Conservation (phyloP, 2,113 vertebrate genomes). For the Megaleporinus macrocephalus region DNA sequence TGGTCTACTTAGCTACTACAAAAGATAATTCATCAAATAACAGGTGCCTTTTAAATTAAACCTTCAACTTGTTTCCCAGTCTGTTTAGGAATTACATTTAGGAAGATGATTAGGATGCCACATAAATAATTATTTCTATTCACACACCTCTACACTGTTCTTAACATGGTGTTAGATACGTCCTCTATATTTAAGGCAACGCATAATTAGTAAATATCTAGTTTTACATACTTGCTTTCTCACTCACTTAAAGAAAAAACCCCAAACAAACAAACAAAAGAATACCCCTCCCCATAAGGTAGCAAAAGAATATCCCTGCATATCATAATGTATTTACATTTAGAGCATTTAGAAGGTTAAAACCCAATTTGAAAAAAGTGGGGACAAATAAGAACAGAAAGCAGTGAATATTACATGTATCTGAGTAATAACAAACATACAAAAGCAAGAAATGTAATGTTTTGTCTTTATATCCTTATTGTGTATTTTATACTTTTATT, state of each 20-base stretch:
- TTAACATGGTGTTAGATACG: conserved; percentile 34
- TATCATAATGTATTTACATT: conserved; percentile 23
- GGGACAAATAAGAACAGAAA: no score
- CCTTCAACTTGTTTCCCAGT: neutral
- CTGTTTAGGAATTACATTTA: neutral
- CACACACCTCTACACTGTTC: conserved; percentile 19
- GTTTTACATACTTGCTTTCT: conserved; percentile 22
- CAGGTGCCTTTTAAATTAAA: neutral
- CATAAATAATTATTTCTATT: neutral
- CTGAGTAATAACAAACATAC: no score
- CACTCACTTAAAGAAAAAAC: neutral
- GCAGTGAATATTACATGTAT: no score
- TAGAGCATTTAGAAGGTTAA: conserved; percentile 43
- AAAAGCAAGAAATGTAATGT: no score
- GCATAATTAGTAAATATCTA: conserved; percentile 47
- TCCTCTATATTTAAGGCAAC: conserved; percentile 70
- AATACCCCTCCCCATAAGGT: conserved; percentile 42
- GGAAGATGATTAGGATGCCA: neutral
- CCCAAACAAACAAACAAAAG: neutral
- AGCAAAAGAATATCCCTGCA: conserved; percentile 55
- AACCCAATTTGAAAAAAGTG: no score
- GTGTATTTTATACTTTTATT: no score
- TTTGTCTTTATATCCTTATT: no score
- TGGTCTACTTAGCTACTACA: neutral
- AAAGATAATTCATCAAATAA: neutral